Evolutionary conservation across 2,888 invertebrate species (phyloP), one percentile per base, ranked within the genome.

Genomic region (Piscicola geometra): DNA sequence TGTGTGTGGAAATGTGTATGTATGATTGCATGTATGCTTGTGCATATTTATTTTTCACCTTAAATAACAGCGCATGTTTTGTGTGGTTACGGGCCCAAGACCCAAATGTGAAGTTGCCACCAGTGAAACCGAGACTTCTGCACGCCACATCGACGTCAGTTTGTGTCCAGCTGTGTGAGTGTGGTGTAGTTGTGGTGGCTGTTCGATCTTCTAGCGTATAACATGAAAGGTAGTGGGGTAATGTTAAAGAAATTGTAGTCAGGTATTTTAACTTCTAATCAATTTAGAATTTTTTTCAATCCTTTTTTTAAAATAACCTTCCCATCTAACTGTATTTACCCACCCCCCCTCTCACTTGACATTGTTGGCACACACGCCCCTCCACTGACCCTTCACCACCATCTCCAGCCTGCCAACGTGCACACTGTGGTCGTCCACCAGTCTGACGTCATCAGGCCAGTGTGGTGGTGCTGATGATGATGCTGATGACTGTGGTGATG

Each of bases 361-460:
- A 3, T 95, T 94, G 86, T 96, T 96, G 5, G 96, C 94, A 86
- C 98, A 99, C 12, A 99, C 92, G 36, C 95, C 93, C 84, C 97
- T 89, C 98, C 98, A 99, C 84, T 91, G 89, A 75, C 91, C 92
- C 78, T 91, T 90, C 85, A 95, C 92, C 80, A 90, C 88, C 0
- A 97, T 86, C 85, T 99, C 95, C 30, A 99, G 88, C 81, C 97
- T 89, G 21, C 98, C 99, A 80, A 92, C 91, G 78, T 93, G 87
- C 50, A 95, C 93, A 3, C 91, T 91, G 33, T 94, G 92, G 0
- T 98, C 98, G 84, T 98, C 97, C 0, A 96, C 94, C 71, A 99
- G 88, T 12, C 98, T 90, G 77, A 94, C 82, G 78, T 83, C 82
- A 30, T 76, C 76, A 3, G 83, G 82, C 82, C 83, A 84, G 47